phyloP scores from a whole-genome alignment of 2,797 vertebrate species.

The Cuculus canorus region DNA sequence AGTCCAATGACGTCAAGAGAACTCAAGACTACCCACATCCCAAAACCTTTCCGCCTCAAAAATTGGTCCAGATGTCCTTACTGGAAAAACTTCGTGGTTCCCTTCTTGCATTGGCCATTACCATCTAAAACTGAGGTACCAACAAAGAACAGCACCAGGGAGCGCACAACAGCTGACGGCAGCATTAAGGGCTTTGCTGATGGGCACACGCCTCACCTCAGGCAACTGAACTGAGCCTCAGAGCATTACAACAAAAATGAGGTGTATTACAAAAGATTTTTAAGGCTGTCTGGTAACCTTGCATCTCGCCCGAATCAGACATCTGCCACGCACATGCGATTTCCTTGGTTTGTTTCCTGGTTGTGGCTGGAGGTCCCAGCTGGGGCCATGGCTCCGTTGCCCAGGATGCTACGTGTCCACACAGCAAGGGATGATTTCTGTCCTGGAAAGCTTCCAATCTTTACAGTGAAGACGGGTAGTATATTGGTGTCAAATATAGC shows the following conservation, averaged over 20 bases:
- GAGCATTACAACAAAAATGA: neutral
- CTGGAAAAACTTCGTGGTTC: fast-evolving
- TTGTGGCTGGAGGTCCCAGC: neutral
- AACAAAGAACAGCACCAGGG: neutral
- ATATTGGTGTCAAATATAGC: neutral
- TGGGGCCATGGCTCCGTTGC: neutral
- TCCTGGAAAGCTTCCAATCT: neutral
- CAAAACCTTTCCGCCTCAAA: neutral
- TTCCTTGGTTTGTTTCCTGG: neutral
- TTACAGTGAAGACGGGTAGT: neutral
- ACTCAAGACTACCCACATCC: neutral
- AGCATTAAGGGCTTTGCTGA: neutral
- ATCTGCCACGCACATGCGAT: neutral
- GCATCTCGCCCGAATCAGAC: fast-evolving
- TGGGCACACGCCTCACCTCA: neutral
- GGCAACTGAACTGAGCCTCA: neutral
- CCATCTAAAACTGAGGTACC: neutral
- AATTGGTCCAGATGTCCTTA: neutral
- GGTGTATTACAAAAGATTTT: neutral
- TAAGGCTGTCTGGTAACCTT: neutral
- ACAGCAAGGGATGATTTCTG: neutral
- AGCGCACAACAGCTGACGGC: fast-evolving
- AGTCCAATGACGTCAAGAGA: neutral
- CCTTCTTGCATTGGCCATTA: neutral
- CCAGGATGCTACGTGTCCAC: neutral